Evolutionary conservation across 2,888 invertebrate species (phyloP).

Genomic region (Rhamnusium bicolor): DNA sequence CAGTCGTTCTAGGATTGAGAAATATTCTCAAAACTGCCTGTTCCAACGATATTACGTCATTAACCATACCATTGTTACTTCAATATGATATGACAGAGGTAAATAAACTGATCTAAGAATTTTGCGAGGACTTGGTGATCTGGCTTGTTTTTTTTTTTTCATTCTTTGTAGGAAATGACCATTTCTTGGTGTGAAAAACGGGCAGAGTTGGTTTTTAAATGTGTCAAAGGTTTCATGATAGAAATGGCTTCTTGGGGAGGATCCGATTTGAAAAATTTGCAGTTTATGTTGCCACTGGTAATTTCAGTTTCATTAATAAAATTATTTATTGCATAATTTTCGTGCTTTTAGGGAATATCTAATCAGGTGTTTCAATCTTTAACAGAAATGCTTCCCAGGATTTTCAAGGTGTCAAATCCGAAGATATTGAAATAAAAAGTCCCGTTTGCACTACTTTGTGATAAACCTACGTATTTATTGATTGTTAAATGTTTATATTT

Average conservation of each 20-base stretch:
- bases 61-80: constrained; percentile 94
- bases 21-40: constrained; percentile 97
- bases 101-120: constrained; percentile 51
- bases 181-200: constrained; percentile 96
- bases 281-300: constrained; percentile 88
- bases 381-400: constrained; percentile 91
- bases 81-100: constrained; percentile 96
- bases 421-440: constrained; percentile 79
- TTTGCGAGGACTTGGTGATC: no score
- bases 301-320: no score
- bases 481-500: no score
- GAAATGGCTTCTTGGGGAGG: constrained; percentile 97
- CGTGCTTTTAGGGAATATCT: constrained; percentile 80
- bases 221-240: constrained; percentile 99
- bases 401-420: constrained; percentile 96
- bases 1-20: constrained; percentile 93
- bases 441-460: no score
- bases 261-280: constrained; percentile 89
- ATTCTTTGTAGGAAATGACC: constrained; percentile 84
- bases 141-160: not conserved
- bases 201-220: constrained; percentile 98
- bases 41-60: constrained; percentile 92
- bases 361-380: constrained; percentile 87
- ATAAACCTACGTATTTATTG: no score
- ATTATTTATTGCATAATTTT: no score